Conservation (phyloP, 1,140 invertebrate species). For the Caenorhabditis remanei region DNA sequence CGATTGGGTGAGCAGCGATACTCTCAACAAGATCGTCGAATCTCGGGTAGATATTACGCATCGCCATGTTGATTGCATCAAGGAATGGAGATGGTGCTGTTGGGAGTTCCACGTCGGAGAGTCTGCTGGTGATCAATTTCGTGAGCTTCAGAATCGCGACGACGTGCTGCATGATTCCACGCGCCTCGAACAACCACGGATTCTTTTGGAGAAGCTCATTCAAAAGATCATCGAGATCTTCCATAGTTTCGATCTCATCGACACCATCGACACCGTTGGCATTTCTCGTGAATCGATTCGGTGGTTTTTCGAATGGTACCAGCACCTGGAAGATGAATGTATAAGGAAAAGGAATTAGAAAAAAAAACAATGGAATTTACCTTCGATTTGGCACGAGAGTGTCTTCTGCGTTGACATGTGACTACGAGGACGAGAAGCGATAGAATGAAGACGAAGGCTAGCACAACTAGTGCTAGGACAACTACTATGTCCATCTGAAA, state of each 20-base stretch:
- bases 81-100: not conserved
- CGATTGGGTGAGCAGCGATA: conserved; percentile 60
- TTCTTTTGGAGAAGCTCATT: conserved; percentile 13
- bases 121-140: not conserved
- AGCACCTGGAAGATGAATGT: not conserved
- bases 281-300: conserved; percentile 5
- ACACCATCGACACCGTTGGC: not conserved
- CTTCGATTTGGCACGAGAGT: conserved; percentile 14
- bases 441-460: conserved; percentile 42
- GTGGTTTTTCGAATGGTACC: conserved; percentile 15
- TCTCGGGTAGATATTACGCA: conserved; percentile 33
- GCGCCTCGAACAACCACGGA: conserved; percentile 10
- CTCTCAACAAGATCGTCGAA: conserved; percentile 43
- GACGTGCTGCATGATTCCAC: conserved; percentile 37
- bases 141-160: not conserved
- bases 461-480: conserved; percentile 39
- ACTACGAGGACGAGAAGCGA: conserved; percentile 26
- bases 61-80: conserved; percentile 37
- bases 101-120: not conserved
- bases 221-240: not conserved
- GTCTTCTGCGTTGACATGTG: conserved; percentile 24
- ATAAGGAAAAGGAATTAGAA: not conserved
- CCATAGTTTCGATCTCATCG: conserved; percentile 34
- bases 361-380: no score
- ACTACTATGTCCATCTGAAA: conserved; percentile 54